These are phyloP conservation scores for Penaeus monodon DNA, from an alignment of 2,888 invertebrate genomes.

Conservation along the genomic window DNA sequence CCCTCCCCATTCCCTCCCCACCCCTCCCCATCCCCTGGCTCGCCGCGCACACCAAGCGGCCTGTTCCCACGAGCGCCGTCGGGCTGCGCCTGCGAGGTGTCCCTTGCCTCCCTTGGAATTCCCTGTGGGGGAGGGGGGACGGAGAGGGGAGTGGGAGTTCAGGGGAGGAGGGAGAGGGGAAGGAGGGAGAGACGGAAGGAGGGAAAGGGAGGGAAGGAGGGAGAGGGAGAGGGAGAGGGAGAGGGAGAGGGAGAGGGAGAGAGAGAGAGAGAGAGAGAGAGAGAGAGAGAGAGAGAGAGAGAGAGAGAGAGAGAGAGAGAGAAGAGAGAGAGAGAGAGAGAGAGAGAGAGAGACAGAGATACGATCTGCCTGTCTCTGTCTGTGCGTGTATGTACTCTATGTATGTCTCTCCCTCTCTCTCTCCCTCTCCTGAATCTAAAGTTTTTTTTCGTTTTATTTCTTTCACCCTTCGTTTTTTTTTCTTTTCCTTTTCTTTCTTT, in stretches of 20 bases:
- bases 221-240: no score
- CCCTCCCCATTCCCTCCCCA: conserved; percentile 19
- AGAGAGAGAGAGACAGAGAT: background rate
- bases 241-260: background rate
- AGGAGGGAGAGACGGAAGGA: background rate
- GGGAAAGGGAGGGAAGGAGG: no score
- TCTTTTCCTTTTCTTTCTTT: no score
- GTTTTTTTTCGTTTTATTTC: no score
- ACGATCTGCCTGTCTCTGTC: background rate
- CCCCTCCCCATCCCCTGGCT: background rate
- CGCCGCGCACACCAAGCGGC: background rate
- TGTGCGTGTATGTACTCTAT: no score
- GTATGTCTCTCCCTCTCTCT: no score
- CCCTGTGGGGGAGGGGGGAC: no score
- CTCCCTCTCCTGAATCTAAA: no score
- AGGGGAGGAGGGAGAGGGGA: background rate
- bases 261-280: background rate
- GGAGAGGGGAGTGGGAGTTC: no score
- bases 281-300: background rate
- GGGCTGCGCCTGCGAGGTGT: background rate
- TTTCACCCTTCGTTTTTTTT: no score
- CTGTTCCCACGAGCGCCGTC: background rate
- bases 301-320: background rate
- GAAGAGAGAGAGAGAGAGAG: background rate
- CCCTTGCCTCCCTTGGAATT: no score